These are phyloP conservation scores for Ceratina australensis DNA, from an alignment of 1,140 invertebrate species.

Conservation along the genomic window DNA sequence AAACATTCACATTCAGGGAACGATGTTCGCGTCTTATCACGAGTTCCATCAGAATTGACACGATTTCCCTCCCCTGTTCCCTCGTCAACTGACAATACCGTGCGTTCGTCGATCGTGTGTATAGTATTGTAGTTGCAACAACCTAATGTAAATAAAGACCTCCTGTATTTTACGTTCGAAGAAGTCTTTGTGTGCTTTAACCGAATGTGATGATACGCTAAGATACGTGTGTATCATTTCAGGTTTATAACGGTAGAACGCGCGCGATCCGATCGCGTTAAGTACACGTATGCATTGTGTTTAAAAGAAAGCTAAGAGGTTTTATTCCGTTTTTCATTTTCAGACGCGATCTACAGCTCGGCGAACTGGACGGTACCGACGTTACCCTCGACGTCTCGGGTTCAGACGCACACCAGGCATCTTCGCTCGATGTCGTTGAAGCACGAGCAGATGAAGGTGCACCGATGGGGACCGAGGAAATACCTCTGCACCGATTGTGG, in stretches of 20 bases:
- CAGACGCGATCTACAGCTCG: constrained; percentile 64
- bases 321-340: constrained; percentile 53
- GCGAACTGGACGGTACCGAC: constrained; percentile 69
- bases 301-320: constrained; percentile 5
- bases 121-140: background rate
- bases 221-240: no score
- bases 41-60: constrained; percentile 55
- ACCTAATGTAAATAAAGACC: constrained; percentile 29
- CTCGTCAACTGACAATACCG: no score
- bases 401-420: constrained; percentile 54
- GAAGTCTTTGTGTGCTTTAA: background rate
- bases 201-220: background rate
- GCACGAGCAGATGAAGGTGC: constrained; percentile 33
- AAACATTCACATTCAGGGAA: constrained; percentile 33
- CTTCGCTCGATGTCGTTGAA: constrained; percentile 65
- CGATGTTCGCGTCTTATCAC: constrained; percentile 43
- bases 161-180: constrained; percentile 2
- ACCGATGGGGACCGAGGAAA: constrained; percentile 54
- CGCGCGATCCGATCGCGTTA: background rate
- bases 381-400: constrained; percentile 57
- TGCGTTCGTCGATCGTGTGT: background rate
- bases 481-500: constrained; percentile 75
- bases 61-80: background rate
- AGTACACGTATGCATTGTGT: background rate
- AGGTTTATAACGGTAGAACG: background rate